A percentile compares a stretch with the other conserved stretches of the same genome.
Conservation (phyloP, 2,113 vertebrate species). For the Megaleporinus macrocephalus region DNA sequence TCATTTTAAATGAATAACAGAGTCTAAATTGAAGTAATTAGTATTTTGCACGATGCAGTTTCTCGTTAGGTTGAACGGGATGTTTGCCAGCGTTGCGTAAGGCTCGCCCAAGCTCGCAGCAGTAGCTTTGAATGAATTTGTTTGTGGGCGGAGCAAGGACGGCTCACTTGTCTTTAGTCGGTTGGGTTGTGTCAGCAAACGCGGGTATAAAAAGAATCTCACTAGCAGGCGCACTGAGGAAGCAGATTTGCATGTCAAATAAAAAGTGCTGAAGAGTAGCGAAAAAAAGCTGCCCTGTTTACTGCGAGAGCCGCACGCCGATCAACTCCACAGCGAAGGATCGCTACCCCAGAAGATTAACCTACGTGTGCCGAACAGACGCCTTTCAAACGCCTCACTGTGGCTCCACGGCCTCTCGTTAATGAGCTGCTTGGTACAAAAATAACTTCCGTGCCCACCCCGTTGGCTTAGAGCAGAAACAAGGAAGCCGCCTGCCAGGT, state of each 20-base stretch:
- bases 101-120: no score
- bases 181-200: neutral
- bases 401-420: neutral
- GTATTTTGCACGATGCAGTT: no score
- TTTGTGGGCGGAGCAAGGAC: neutral
- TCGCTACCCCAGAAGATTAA: neutral
- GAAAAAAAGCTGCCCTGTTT: neutral
- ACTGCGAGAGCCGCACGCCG: neutral
- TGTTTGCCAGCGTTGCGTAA: no score
- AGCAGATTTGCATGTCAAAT: neutral
- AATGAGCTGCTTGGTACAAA: constrained; percentile 13
- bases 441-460: neutral
- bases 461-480: neutral
- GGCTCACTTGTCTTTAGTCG: neutral
- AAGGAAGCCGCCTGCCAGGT: neutral
- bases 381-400: neutral
- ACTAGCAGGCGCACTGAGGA: neutral
- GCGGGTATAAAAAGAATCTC: neutral
- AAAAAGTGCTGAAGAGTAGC: neutral
- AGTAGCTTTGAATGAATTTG: no score
- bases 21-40: no score
- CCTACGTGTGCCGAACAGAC: neutral
- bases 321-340: neutral
- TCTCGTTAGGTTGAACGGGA: no score
- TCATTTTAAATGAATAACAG: no score